These are phyloP conservation scores for Oxyruncus cristatus DNA, from an alignment of 2,113 vertebrate genomes.

Conservation along the genomic window DNA sequence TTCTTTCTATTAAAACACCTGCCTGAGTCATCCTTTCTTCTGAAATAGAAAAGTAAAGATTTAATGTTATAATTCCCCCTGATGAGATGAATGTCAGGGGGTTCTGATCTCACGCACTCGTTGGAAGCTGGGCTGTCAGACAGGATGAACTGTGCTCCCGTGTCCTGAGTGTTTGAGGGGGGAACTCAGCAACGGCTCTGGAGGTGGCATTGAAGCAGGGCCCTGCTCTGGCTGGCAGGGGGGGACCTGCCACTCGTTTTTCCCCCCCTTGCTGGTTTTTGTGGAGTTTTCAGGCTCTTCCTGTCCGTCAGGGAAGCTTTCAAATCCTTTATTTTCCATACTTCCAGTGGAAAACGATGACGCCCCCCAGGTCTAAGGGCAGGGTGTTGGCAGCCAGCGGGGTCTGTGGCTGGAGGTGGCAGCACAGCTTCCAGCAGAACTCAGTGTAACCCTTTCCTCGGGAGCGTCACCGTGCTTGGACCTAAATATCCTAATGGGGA, in stretches of 20 bases:
- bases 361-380: accelerated
- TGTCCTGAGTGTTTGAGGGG: not conserved
- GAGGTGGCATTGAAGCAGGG: not conserved
- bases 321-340: not conserved
- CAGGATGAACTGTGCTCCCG: not conserved
- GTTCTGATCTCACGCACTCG: not conserved
- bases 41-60: not conserved
- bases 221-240: not conserved
- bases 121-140: not conserved
- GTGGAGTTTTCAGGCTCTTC: not conserved
- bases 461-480: not conserved
- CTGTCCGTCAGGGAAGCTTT: not conserved
- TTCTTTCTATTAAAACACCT: constrained; percentile 11
- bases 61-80: not conserved
- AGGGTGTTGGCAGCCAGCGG: not conserved
- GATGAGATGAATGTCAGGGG: constrained; percentile 18
- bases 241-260: not conserved
- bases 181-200: not conserved
- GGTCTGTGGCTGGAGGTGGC: not conserved
- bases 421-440: not conserved
- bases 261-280: accelerated
- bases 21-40: not conserved
- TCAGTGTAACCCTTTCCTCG: not conserved
- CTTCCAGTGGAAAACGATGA: not conserved
- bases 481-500: not conserved